Percentiles rank a stretch among this genome's conserved stretches.
phyloP scores from a whole-genome alignment of 2,113 vertebrate genomes.

The Connochaetes taurinus region DNA sequence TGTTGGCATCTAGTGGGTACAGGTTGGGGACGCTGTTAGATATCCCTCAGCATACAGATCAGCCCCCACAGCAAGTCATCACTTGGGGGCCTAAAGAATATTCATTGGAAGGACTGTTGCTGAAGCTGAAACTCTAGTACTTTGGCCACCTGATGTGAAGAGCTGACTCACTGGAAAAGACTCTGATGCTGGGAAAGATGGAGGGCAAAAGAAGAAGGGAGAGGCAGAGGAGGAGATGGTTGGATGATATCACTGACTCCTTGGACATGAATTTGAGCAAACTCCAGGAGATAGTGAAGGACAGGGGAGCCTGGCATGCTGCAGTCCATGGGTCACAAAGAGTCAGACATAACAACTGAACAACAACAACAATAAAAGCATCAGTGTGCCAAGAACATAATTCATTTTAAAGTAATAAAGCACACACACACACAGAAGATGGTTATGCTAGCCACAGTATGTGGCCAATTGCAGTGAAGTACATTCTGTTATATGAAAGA shows the following conservation, averaged over 20 bases:
- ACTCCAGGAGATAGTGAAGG: not conserved
- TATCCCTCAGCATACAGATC: not conserved
- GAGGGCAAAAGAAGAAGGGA: not conserved
- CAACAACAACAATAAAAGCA: not conserved
- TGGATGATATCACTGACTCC: not conserved
- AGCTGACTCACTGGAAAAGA: not conserved
- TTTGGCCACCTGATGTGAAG: not conserved
- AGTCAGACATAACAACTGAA: not conserved
- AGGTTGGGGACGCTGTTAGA: not conserved
- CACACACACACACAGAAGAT: not conserved
- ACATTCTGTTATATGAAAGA: accelerated
- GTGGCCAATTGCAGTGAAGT: not conserved
- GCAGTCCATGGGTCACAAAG: not conserved
- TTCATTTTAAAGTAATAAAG: not conserved
- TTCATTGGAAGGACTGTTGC: not conserved
- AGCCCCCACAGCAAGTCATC: accelerated
- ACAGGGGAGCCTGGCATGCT: not conserved
- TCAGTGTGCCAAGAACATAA: not conserved
- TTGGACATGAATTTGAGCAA: not conserved
- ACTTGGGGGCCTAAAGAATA: not conserved
- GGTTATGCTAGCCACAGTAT: too few species aligned
- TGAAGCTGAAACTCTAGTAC: not conserved
- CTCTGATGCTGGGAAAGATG: not conserved
- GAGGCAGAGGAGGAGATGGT: not conserved
- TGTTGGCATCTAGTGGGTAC: not conserved